Percentiles rank a stretch among this genome's conserved stretches.
Evolutionary conservation across 2,113 vertebrate genomes (phyloP).

Genomic region (Anhinga anhinga): DNA sequence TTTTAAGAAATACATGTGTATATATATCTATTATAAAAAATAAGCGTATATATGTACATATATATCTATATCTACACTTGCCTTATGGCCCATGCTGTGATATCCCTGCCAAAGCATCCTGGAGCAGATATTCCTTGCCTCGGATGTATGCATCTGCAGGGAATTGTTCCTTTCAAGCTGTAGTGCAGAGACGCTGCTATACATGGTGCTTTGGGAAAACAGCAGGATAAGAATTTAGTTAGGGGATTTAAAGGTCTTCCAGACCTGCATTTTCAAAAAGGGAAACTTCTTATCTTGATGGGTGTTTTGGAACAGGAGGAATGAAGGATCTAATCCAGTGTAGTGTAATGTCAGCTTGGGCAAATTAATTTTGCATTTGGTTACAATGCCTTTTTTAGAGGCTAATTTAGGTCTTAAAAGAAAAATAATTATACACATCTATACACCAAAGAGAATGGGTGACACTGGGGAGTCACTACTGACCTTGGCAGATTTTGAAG

Average conservation of each 20-base stretch:
- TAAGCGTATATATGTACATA: not conserved
- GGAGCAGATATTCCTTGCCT: not conserved
- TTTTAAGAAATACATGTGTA: not conserved
- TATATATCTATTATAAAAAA: not conserved
- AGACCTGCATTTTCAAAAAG: not conserved
- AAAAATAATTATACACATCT: not conserved
- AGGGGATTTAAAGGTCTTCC: slow-evolving; percentile 13
- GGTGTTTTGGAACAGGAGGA: not conserved
- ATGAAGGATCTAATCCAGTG: not conserved
- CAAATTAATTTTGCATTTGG: not conserved
- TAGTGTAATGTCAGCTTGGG: not conserved
- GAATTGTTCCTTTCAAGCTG: not conserved
- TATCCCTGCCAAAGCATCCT: not conserved
- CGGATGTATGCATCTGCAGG: not conserved
- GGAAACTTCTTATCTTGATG: not conserved
- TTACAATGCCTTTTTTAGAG: not conserved
- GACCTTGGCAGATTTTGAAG: not conserved
- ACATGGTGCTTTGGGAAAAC: not conserved
- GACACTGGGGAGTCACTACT: rapidly evolving
- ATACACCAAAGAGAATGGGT: not conserved
- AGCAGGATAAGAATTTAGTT: not conserved
- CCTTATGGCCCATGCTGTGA: not conserved
- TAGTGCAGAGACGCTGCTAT: not conserved
- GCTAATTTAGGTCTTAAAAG: not conserved
- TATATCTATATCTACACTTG: not conserved